Evolutionary conservation across 2,888 invertebrate genomes (phyloP).

Genomic region (Polydesmus complanatus): DNA sequence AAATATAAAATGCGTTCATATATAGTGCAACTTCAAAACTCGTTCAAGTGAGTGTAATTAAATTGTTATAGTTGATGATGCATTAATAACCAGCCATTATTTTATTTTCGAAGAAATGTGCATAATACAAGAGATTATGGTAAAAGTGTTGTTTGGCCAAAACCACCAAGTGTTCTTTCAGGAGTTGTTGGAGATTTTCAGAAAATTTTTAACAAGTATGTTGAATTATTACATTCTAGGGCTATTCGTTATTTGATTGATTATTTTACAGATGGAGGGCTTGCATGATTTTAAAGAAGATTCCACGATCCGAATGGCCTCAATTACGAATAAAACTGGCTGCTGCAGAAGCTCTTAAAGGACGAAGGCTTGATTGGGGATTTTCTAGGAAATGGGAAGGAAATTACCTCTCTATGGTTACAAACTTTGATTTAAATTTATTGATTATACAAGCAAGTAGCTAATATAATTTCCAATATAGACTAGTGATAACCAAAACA

Average conservation of each 20-base stretch:
- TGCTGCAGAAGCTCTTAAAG: conserved; percentile 56
- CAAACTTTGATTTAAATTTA: too few relatives aligned
- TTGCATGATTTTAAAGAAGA: conserved; percentile 62
- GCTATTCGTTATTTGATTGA: neutral
- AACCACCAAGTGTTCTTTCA: conserved; percentile 53
- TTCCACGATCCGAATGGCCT: conserved; percentile 73
- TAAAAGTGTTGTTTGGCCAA: conserved; percentile 67
- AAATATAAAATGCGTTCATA: conserved; percentile 61
- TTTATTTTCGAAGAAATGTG: conserved; percentile 37
- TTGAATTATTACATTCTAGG: neutral
- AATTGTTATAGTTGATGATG: neutral
- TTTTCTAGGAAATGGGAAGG: conserved; percentile 66
- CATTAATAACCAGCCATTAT: neutral
- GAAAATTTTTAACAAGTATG: conserved; percentile 21
- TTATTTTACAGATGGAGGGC: conserved; percentile 54
- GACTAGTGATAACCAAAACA: conserved; percentile 50
- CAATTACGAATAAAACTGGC: conserved; percentile 65
- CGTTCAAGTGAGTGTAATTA: conserved; percentile 39
- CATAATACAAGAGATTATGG: conserved; percentile 57
- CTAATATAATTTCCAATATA: too few relatives aligned
- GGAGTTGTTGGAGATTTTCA: conserved; percentile 38
- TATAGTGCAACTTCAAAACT: conserved; percentile 46
- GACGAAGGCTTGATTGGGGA: conserved; percentile 55
- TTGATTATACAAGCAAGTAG: too few relatives aligned
- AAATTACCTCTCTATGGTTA: conserved; percentile 54